Conservation (phyloP, 2,797 vertebrate species). For the Cottoperca gobio region DNA sequence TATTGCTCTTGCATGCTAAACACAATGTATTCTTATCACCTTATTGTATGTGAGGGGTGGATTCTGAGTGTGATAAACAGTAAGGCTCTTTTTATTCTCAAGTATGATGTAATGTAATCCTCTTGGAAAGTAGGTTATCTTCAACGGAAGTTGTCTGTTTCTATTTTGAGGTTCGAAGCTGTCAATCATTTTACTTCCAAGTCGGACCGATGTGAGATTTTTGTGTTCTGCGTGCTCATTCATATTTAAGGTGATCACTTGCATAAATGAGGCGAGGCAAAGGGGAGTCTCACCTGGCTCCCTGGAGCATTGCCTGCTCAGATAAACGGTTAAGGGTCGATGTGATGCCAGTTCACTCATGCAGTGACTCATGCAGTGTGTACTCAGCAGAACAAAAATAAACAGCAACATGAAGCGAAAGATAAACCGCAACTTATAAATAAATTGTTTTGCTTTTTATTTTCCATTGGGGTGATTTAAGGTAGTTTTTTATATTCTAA, state of each 20-base stretch:
- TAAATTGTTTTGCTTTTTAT: background rate
- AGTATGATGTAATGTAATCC: background rate
- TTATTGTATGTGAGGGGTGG: background rate
- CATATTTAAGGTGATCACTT: conserved; percentile 42
- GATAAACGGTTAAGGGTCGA: conserved; percentile 38
- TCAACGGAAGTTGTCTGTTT: background rate
- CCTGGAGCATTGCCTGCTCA: conserved; percentile 35
- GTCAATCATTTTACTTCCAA: conserved; percentile 3
- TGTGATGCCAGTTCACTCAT: conserved; percentile 60
- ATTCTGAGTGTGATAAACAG: background rate
- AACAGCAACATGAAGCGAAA: conserved; percentile 1
- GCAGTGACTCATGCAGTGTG: conserved; percentile 56
- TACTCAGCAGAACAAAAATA: conserved; percentile 42
- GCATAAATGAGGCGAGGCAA: conserved; percentile 32
- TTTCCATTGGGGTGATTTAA: conserved; percentile 1
- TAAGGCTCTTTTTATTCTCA: background rate
- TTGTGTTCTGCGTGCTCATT: conserved; percentile 1
- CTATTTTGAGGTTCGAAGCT: background rate
- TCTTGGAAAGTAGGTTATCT: background rate
- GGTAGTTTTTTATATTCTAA: background rate
- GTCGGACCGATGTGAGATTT: background rate
- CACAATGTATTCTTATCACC: background rate
- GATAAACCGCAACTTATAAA: background rate
- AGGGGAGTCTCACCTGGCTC: conserved; percentile 46
- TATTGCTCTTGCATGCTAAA: conserved; percentile 6